Base-by-base conservation (phyloP, 2,113 vertebrate genomes). In the Pedionomus torquatus region DNA sequence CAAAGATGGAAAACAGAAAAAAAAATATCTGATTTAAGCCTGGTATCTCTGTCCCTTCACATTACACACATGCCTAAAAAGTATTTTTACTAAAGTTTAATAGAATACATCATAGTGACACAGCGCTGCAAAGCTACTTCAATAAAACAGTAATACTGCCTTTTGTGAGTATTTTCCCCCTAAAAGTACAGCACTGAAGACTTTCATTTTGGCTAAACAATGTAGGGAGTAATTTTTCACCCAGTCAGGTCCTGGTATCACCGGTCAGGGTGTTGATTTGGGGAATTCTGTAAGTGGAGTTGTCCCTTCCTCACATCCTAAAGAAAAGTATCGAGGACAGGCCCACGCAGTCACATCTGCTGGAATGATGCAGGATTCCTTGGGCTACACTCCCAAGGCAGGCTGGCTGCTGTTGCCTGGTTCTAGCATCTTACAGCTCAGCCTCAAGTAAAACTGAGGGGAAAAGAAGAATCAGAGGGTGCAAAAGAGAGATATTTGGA, bases 1-100 rank as follows among this genome's bases (percentile, higher is more conserved):
- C 93, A 93, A 90, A 95, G 91, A 88, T 17, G 18, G 52, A 61
- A 83, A 96, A 70, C 28, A 35, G 37, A n/a, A 57, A 54, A 63
- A 55, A 61, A 23, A 18, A 61, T 75, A 17, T 14, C n/a, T 21
- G 12, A 90, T 82, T 60, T 85, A 58, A 91, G 68, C 69, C 35
- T n/a, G 61, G 35, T 20, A 41, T 81, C 83, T 78, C 52, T 79
- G 93, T 89, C 94, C 92, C 52, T 68, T 63, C 57, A 8, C 21
- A 41, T 85, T 20, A 79, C 68, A 81, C 41, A 39, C 33, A 39
- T 37, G 33, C 28, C 65, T 51, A 19, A 35, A 66, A 95, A 93
- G 69, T 35, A 75, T 33, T 78, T 88, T 80, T 37, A 52, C 41
- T 83, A 11, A 63, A 41, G 10, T 84, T 88, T 74, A 82, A 60